These are phyloP conservation scores for Trochalopteron elliotii DNA, from an alignment of 2,113 vertebrate genomes.

Conservation along the genomic window DNA sequence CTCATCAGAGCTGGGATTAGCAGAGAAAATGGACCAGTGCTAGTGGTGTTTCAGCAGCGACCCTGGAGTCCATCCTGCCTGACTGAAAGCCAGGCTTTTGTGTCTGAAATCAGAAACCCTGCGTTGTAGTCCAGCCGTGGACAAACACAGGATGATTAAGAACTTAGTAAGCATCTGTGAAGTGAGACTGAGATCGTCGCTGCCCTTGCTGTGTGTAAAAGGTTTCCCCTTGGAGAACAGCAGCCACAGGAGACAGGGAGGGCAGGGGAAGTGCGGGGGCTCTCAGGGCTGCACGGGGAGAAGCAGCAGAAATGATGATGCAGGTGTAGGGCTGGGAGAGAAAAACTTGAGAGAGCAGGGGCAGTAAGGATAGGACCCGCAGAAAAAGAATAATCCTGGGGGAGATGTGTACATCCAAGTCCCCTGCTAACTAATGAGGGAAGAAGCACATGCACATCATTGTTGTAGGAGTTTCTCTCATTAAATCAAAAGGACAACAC, in stretches of 20 bases:
- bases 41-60: neutral
- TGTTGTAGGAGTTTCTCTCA: constrained; percentile 53
- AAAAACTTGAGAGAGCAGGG: neutral
- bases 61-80: neutral
- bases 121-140: neutral
- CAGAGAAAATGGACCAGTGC: neutral
- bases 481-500: constrained; percentile 58
- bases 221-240: neutral
- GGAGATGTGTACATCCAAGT: neutral
- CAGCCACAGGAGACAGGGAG: neutral
- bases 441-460: constrained; percentile 35
- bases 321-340: neutral
- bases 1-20: neutral
- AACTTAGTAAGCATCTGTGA: neutral
- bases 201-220: neutral
- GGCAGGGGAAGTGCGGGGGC: neutral
- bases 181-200: neutral
- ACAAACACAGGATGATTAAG: neutral
- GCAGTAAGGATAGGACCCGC: neutral
- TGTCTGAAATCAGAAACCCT: neutral
- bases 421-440: neutral
- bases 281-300: neutral
- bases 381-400: neutral
- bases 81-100: neutral
- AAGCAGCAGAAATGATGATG: neutral